phyloP scores from a whole-genome alignment of 2,113 vertebrate genomes.

The Lota lota region DNA sequence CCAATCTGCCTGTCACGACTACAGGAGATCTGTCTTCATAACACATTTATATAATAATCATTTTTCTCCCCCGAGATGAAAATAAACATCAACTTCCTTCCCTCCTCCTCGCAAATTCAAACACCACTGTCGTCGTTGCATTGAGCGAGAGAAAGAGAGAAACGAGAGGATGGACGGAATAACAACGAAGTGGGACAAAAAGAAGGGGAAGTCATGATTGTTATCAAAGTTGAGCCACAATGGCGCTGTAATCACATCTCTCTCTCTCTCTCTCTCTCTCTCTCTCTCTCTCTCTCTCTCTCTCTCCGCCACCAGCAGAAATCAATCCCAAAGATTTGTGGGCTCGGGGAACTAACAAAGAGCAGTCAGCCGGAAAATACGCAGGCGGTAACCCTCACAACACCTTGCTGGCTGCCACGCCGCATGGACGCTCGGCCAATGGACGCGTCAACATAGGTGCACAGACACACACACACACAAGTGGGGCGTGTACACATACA shows the following conservation, averaged over 20 bases:
- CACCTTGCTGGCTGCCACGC: constrained; percentile 51
- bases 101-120: no score
- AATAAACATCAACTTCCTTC: no score
- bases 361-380: constrained; percentile 89
- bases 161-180: not conserved
- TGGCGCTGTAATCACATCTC: not conserved
- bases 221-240: constrained; percentile 53
- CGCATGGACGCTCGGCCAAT: constrained; percentile 34
- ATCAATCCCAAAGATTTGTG: constrained; percentile 82
- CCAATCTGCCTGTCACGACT: no score
- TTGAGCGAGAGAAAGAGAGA: not conserved
- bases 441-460: not conserved
- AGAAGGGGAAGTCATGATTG: constrained; percentile 36
- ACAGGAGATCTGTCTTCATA: no score
- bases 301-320: constrained; percentile 58
- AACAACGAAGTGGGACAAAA: not conserved
- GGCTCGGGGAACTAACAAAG: constrained; percentile 79
- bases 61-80: no score
- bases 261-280: no score
- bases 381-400: constrained; percentile 74
- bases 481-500: not conserved
- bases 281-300: constrained; percentile 1
- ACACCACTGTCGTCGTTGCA: not conserved
- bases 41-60: no score
- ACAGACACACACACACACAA: not conserved